Evolutionary conservation across 2,797 vertebrate species (phyloP), one percentile per base, ranked within the genome.

Genomic region (Melanogrammus aeglefinus): DNA sequence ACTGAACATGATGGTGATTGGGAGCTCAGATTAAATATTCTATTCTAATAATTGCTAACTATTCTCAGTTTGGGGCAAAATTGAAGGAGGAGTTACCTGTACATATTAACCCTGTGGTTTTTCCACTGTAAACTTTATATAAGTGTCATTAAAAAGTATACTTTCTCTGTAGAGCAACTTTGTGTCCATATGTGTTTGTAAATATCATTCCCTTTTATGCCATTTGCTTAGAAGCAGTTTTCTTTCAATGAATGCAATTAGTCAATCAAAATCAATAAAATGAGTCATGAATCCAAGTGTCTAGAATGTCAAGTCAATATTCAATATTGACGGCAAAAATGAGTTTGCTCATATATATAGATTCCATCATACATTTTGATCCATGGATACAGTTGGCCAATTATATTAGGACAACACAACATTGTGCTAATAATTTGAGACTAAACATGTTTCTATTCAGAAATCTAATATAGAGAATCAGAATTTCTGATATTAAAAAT

Each of bases 1-100:
- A 77, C 74, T 82, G 0, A 81, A 38, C 72, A 79, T 0, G 82
- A 79, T n/a, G 31, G 35, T 73, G n/a, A 35, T 27, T 69, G 16
- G 63, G 63, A 69, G 63, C 63, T 24, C n/a, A 6, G 57, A 63
- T 63, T 13, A 69, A 69, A 24, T 69, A 69, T 69, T 66, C 57
- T 66, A 66, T 66, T 44, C 41, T 44, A 16, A 44, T 44, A 44
- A 69, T n/a, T n/a, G 63, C 10, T n/a, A 69, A 69, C 63, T 69
- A 69, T 27, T 69, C 63, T 69, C 63, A 27, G n/a, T 69, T 69
- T 27, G 57, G 57, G 57, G 21, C 21, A 63, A 63, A 63, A 63
- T 63, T n/a, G 63, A 69, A 69, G 63, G 63, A 69, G 1, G 63
- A 69, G 24, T 13, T 69, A 69, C 10, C 63, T 27, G 63, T n/a